Base-by-base conservation (phyloP, 2,113 vertebrate genomes). In the Elgaria multicarinata region DNA sequence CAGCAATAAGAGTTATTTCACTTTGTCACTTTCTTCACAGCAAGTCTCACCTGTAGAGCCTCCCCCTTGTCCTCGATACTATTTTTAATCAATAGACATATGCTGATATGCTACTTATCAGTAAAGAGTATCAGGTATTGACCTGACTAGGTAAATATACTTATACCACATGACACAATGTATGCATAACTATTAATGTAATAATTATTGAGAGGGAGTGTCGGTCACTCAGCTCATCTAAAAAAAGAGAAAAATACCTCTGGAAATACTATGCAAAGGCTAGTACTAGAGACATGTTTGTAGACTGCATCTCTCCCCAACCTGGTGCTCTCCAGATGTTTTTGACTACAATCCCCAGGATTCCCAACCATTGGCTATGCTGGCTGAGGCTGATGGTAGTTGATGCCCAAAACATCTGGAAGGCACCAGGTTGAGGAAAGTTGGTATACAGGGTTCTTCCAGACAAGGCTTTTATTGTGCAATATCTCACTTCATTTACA, bases 1-100 rank as follows among this genome's bases (percentile, higher is more conserved):
- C 76, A 80, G 85, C 58, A 66, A 93, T 62, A 80, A 93, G 91
- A 94, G 93, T 93, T 44, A 64, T n/a, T 64, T 64, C 33, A 33
- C 31, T 76, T 39, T n/a, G 26, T 64, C 77, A 64, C 64, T 39
- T 42, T 28, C 12, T 28, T 87, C 50, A 64, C 18, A 6, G 42
- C 58, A 77, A 75, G 39, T 44, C 75, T 87, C 22, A 22, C 75
- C 75, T 78, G 26, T 77, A 64, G 71, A 50, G 28, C 91, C 93
- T 91, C 66, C 81, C 83, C 67, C 74, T 76, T 80, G 18, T 71
- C 87, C 89, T 24, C 90, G 86, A 80, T 87, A 90, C 78, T 92
- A 86, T 89, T 91, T 82, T 94, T 24, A 42, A 46, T 26, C 84
- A 42, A 92, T 90, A 94, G 92, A 81, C 1, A 0, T 55, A 14